Percentiles rank a stretch among this genome's conserved stretches.
Conservation (phyloP, 2,888 invertebrate genomes). For the Phengaris alcon region DNA sequence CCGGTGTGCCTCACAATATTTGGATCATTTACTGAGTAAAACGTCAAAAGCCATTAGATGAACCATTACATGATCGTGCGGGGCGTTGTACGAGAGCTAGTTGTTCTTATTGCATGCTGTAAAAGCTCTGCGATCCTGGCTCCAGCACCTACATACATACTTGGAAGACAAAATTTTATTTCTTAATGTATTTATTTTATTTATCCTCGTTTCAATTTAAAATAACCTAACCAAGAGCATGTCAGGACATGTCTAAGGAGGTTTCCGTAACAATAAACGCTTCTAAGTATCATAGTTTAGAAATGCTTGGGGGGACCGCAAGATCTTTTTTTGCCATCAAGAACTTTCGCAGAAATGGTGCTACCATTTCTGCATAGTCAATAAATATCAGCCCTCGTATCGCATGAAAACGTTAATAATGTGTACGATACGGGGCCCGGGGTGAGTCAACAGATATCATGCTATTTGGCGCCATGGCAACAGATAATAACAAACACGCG, state of each 20-base stretch:
- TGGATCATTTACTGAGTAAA: not conserved
- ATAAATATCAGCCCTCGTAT: conserved; percentile 2
- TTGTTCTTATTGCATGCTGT: too few species aligned
- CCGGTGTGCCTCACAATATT: not conserved
- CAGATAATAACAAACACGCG: conserved; percentile 32
- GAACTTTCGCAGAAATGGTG: not conserved
- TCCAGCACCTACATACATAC: too few species aligned
- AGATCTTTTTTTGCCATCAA: not conserved
- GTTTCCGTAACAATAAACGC: too few species aligned
- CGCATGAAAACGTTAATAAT: conserved; percentile 12
- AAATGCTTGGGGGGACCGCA: too few species aligned
- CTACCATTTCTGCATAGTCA: not conserved
- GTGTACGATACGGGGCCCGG: conserved; percentile 15
- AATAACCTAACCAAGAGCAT: too few species aligned
- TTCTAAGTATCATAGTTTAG: too few species aligned
- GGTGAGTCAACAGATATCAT: conserved; percentile 36
- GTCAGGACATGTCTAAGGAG: too few species aligned
- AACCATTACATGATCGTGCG: not conserved
- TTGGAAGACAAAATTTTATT: too few species aligned
- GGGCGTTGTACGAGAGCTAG: too few species aligned
- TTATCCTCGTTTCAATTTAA: too few species aligned
- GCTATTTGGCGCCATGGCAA: conserved; percentile 37
- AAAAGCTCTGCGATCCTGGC: too few species aligned
- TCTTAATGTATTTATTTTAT: too few species aligned
- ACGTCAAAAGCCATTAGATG: not conserved